Base-by-base conservation (phyloP, 2,888 invertebrate species). In the Pseudococcus longispinus region DNA sequence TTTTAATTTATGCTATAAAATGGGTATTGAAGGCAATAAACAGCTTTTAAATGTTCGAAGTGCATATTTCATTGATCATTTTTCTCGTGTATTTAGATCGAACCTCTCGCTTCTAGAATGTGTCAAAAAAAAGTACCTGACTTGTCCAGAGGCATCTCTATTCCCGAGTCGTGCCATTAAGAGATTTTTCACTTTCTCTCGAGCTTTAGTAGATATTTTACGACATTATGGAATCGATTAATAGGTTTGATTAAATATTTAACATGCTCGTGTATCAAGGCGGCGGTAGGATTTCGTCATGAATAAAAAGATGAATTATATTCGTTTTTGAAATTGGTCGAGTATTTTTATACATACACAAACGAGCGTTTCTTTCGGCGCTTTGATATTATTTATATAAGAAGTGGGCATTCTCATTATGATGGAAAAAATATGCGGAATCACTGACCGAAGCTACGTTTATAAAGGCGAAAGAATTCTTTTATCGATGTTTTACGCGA, bases 131-230 rank as follows among this genome's bases (percentile, higher is more conserved):
- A 18, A 55, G 2, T n/a, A 55, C 55, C 6, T n/a, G n/a, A 55
- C 55, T 55, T 15, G n/a, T 60, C 60, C 23, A 60, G 23, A 60
- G 60, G 20, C 60, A 60, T 23, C 60, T 70, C 29, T 18, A 26
- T 26, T 20, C 70, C 29, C 4, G 32, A 70, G 70, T 70, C 8
- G 70, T 29, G 32, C 70, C 70, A 70, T 70, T 29, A 70, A 70
- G 70, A 70, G 29, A 70, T 70, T 70, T 70, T 70, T 60, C 60
- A 70, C 70, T 70, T 70, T 70, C 70, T 70, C 70, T 70, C 70
- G 29, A 70, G 29, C 70, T 70, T 70, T 29, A 29, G 60, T 23
- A 9, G 9, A 9, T 70, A 70, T 70, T 70, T 60, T 70, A 70
- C 70, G 70, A 29, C 29, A 18, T 60, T 70, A 29, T 70, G 70